Conservation (phyloP, 2,888 invertebrate species). For the Phortica okadai region DNA sequence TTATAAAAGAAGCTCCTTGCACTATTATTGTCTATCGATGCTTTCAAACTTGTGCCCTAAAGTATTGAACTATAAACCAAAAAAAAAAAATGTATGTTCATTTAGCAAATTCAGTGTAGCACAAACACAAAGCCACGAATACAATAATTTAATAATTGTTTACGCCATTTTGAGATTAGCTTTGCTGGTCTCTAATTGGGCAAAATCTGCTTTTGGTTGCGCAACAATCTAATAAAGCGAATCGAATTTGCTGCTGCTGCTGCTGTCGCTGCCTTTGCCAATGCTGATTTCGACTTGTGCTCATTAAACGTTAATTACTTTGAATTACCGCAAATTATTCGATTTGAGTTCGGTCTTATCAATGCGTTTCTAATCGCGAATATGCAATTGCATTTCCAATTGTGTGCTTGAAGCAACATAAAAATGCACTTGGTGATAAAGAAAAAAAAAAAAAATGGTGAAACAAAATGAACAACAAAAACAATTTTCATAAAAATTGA, state of each 20-base stretch:
- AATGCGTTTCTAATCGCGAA: not conserved
- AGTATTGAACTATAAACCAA: too few relatives aligned
- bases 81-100: too few relatives aligned
- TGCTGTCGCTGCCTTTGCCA: not conserved
- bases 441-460: not conserved
- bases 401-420: not conserved
- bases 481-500: slow-evolving; percentile 64
- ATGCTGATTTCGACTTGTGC: not conserved
- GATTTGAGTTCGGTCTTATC: slow-evolving; percentile 7
- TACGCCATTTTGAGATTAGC: slow-evolving; percentile 12
- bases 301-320: slow-evolving; percentile 32
- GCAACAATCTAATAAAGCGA: not conserved
- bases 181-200: slow-evolving; percentile 22
- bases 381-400: too few relatives aligned
- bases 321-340: slow-evolving; percentile 35
- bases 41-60: too few relatives aligned
- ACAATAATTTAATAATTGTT: slow-evolving; percentile 19
- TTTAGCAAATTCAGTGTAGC: too few relatives aligned
- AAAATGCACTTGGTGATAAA: not conserved
- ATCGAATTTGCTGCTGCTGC: not conserved
- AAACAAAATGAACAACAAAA: not conserved
- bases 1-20: too few relatives aligned
- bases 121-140: not conserved
- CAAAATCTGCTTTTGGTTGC: slow-evolving; percentile 30
- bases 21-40: too few relatives aligned